A percentile compares a stretch with the other conserved stretches of the same genome.
phyloP scores from a whole-genome alignment of 1,140 invertebrate genomes.

The Thereuonema tuberculata region DNA sequence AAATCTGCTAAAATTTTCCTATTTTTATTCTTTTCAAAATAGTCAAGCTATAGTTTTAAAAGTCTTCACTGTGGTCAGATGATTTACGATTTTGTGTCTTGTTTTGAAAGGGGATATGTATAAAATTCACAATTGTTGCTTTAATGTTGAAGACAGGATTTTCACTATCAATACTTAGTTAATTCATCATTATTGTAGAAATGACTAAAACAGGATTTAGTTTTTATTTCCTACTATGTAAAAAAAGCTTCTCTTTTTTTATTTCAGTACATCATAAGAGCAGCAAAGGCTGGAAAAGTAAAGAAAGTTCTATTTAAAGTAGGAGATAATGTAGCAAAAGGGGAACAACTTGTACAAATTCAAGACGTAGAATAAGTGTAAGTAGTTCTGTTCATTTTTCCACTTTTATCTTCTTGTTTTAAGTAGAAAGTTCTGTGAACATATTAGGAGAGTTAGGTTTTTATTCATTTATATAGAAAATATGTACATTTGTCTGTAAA shows the following conservation, averaged over 20 bases:
- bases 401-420: too few species aligned
- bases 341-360: slow-evolving; percentile 44
- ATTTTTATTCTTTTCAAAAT: too few species aligned
- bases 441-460: too few species aligned
- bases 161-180: not conserved
- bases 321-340: slow-evolving; percentile 73
- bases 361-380: slow-evolving; percentile 24
- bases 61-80: too few species aligned
- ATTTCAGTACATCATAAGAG: slow-evolving; percentile 64
- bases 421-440: too few species aligned
- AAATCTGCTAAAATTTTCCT: too few species aligned
- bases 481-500: not conserved
- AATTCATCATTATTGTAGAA: not conserved
- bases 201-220: not conserved
- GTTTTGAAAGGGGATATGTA: not conserved
- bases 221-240: not conserved
- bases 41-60: too few species aligned
- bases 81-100: not conserved
- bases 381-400: too few species aligned
- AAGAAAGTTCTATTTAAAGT: slow-evolving; percentile 52
- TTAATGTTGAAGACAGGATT: not conserved
- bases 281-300: slow-evolving; percentile 57
- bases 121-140: not conserved
- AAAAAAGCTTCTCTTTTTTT: slow-evolving; percentile 10
- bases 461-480: not conserved